Percentiles rank a stretch among this genome's conserved stretches.
Conservation (phyloP, 2,797 vertebrate genomes). For the Pagetopsis macropterus region DNA sequence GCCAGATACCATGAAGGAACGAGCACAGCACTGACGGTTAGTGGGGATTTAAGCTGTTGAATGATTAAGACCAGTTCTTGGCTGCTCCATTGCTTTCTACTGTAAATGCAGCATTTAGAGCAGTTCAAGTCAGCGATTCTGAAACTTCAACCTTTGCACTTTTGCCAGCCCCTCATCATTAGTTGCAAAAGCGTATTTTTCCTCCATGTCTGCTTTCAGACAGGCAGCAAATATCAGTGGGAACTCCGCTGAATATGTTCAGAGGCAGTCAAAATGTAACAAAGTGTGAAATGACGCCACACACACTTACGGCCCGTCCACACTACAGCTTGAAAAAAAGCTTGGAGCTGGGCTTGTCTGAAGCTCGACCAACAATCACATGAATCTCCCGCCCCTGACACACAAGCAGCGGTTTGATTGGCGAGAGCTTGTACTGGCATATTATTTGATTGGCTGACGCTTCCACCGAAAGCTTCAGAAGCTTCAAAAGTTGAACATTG, state of each 20-base stretch:
- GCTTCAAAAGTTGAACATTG: too few relatives aligned
- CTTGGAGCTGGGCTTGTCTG: too few relatives aligned
- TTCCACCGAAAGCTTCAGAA: too few relatives aligned
- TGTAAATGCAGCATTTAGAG: constrained; percentile 37
- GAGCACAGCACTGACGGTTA: constrained; percentile 36
- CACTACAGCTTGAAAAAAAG: too few relatives aligned
- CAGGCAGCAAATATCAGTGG: constrained; percentile 3
- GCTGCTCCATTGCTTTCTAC: constrained; percentile 26
- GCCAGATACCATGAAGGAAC: constrained; percentile 52
- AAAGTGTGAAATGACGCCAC: constrained; percentile 19
- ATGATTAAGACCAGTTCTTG: constrained; percentile 47
- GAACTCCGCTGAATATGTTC: constrained; percentile 7
- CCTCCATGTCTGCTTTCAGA: not conserved
- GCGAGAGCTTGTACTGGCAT: too few relatives aligned
- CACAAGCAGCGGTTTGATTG: too few relatives aligned
- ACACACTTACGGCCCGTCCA: not conserved
- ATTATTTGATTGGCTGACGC: too few relatives aligned
- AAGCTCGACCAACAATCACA: too few relatives aligned
- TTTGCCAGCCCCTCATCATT: constrained; percentile 15
- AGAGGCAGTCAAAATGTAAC: constrained; percentile 20
- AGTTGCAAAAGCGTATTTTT: constrained; percentile 7
- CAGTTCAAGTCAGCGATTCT: constrained; percentile 45
- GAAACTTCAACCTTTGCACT: constrained; percentile 35
- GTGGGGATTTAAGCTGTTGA: constrained; percentile 48
- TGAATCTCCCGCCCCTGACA: too few relatives aligned